Evolutionary conservation across 2,888 invertebrate species (phyloP).

Genomic region (Harmothoe impar): DNA sequence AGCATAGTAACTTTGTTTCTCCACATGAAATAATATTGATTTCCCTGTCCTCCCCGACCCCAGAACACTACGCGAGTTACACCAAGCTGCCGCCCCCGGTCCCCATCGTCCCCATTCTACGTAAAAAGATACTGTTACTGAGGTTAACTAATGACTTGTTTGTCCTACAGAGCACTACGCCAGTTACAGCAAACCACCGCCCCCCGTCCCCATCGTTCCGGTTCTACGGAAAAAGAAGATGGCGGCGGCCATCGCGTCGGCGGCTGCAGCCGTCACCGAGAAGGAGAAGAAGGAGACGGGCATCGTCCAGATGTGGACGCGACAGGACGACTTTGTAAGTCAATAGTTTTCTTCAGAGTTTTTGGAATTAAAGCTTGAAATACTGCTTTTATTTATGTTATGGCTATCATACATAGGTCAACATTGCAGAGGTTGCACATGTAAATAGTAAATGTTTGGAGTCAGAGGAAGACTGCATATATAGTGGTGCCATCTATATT

Average conservation of each 20-base stretch:
- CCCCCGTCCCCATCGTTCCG: not conserved
- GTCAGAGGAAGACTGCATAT: no score
- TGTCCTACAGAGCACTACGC: constrained; percentile 41
- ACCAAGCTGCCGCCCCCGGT: not conserved
- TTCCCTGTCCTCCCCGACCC: no score
- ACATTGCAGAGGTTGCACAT: no score
- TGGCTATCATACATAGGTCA: no score
- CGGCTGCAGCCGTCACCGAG: not conserved
- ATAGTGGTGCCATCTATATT: no score
- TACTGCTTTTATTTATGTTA: not conserved
- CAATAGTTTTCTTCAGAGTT: no score
- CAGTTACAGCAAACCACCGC: constrained; percentile 34
- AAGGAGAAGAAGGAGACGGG: constrained; percentile 30
- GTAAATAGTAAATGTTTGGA: no score
- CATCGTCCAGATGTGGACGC: constrained; percentile 66
- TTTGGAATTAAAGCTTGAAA: no score
- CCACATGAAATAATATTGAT: no score
- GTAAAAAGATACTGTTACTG: not conserved
- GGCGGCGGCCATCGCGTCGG: not conserved
- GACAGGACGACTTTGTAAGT: constrained; percentile 66
- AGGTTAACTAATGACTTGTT: no score
- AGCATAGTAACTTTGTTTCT: no score
- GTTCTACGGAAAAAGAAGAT: not conserved
- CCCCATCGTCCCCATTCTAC: not conserved
- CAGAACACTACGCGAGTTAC: constrained; percentile 45